Conservation (phyloP, 1,140 invertebrate species). For the Pseudoatta argentina region DNA sequence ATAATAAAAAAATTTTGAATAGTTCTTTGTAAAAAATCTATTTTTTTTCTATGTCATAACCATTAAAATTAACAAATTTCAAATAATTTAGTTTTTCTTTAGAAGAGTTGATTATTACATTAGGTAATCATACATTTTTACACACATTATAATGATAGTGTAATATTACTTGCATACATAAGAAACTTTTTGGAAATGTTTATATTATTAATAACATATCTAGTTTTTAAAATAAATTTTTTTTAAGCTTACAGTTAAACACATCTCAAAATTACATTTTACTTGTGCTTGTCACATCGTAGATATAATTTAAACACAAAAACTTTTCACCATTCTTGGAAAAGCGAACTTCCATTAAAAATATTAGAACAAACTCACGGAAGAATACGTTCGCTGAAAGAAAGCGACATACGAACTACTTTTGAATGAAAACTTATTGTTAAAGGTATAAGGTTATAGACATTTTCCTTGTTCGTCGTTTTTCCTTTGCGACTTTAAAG, state of each 20-base stretch:
- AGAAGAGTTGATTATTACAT: neutral
- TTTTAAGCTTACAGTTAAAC: no score
- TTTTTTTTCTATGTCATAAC: neutral
- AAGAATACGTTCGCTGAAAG: neutral
- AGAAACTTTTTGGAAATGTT: neutral
- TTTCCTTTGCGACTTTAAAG: neutral
- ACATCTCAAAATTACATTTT: neutral
- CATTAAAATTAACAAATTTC: neutral
- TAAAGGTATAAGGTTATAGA: neutral
- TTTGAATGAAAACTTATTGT: neutral
- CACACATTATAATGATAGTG: neutral
- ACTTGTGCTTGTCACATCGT: neutral
- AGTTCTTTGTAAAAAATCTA: slow-evolving; percentile 6
- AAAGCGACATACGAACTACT: neutral
- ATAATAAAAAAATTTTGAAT: neutral
- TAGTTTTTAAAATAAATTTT: neutral
- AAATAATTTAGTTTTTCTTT: neutral
- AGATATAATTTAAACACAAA: neutral
- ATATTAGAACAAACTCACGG: neutral
- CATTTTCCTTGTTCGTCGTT: neutral
- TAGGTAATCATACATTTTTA: neutral
- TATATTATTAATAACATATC: neutral
- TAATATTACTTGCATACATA: neutral
- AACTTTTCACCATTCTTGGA: neutral
- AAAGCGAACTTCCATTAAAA: slow-evolving; percentile 7